Evolutionary conservation across 1,140 invertebrate species (phyloP).

Genomic region (Drosophila rhopaloa): DNA sequence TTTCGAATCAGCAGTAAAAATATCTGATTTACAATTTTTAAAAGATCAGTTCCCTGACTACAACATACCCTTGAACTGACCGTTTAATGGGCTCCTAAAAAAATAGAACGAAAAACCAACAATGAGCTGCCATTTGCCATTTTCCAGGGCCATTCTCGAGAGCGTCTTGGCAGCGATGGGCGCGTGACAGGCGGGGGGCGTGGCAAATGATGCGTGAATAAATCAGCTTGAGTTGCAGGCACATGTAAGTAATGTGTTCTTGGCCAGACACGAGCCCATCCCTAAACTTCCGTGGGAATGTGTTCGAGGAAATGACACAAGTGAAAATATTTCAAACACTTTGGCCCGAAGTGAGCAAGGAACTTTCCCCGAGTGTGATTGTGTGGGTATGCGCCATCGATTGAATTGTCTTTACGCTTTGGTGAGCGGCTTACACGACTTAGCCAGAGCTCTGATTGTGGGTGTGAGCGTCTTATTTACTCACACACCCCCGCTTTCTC

Average conservation of each 20-base stretch:
- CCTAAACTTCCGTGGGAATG: conserved; percentile 61
- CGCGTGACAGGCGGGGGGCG: conserved; percentile 53
- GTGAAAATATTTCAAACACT: conserved; percentile 78
- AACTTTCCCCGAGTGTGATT: conserved; percentile 26
- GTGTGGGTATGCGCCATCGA: conserved; percentile 42
- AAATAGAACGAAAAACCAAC: conserved; percentile 51
- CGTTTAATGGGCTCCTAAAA: conserved; percentile 7
- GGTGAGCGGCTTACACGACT: conserved; percentile 61
- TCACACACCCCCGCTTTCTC: neutral
- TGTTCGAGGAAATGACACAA: conserved; percentile 77
- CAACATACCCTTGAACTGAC: neutral
- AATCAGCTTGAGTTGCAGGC: conserved; percentile 41
- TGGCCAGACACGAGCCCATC: conserved; percentile 43
- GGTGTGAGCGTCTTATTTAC: conserved; percentile 26
- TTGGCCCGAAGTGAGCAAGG: conserved; percentile 24
- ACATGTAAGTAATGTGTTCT: conserved; percentile 49
- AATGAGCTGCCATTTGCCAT: conserved; percentile 71
- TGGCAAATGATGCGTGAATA: conserved; percentile 50
- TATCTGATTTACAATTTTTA: neutral
- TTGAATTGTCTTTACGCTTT: conserved; percentile 74
- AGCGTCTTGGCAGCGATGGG: conserved; percentile 61
- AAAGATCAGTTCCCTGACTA: neutral
- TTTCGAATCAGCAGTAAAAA: too few relatives aligned
- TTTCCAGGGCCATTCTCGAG: conserved; percentile 52
- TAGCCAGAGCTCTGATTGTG: conserved; percentile 43